Conservation (phyloP, 2,797 vertebrate species). For the Synaphobranchus kaupii region DNA sequence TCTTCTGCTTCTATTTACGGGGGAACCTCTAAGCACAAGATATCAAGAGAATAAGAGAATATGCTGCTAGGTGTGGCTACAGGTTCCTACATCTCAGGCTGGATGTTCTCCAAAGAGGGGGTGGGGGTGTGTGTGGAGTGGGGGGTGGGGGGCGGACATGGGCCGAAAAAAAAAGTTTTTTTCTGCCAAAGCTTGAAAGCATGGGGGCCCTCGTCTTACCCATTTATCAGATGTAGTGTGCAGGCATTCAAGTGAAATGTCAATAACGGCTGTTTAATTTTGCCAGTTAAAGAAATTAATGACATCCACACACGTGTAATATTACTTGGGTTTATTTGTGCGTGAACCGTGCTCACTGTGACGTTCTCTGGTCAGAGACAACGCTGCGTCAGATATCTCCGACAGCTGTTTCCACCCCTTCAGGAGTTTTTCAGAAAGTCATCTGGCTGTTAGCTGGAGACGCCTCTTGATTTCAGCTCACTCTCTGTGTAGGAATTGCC, state of each 20-base stretch:
- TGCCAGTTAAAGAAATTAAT: not conserved
- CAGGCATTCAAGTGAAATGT: not conserved
- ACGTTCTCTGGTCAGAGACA: not conserved
- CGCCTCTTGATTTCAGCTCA: not conserved
- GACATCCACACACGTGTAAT: not conserved
- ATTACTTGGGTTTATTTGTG: not conserved
- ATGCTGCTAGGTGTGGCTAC: not conserved
- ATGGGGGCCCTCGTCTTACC: not conserved
- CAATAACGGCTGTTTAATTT: not conserved
- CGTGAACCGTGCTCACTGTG: not conserved
- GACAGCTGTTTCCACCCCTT: not conserved
- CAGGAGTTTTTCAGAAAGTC: not conserved
- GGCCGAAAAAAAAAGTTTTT: no score
- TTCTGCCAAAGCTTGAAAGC: not conserved
- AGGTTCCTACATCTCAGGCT: not conserved
- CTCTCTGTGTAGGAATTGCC: not conserved
- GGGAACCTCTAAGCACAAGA: not conserved
- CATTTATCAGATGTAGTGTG: not conserved
- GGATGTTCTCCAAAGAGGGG: no score
- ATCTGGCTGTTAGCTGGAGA: not conserved
- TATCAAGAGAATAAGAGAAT: not conserved
- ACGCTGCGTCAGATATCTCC: not conserved
- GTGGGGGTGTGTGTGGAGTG: no score
- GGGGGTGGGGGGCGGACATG: no score
- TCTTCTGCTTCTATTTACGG: slow-evolving; percentile 22